Percentiles rank a stretch among this genome's conserved stretches.
Evolutionary conservation across 2,888 invertebrate species (phyloP).

Genomic region (Coenonympha arcania): DNA sequence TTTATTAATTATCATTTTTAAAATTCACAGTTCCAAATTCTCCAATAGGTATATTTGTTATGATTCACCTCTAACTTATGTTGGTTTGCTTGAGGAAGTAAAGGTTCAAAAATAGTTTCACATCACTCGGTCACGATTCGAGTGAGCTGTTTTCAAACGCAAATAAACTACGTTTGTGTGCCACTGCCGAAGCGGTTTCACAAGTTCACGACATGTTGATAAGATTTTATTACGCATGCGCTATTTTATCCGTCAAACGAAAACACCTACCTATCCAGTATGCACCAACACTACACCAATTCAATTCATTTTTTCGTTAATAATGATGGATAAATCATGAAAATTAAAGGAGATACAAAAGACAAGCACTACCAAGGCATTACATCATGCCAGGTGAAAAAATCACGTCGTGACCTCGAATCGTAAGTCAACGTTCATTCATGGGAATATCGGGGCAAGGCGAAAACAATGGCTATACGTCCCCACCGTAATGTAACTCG

Average conservation of each 20-base stretch:
- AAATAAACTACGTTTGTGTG: conserved; percentile 51
- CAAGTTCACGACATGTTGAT: conserved; percentile 19
- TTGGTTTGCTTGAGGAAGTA: conserved; percentile 41
- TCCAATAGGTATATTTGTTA: conserved; percentile 15
- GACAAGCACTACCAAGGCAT: conserved; percentile 42
- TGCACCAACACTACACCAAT: conserved; percentile 2
- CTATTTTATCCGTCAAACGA: conserved; percentile 8
- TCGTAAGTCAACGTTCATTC: conserved; percentile 45
- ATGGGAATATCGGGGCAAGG: conserved; percentile 55
- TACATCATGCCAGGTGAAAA: conserved; percentile 65
- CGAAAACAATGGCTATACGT: conserved; percentile 49
- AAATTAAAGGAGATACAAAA: conserved; percentile 35
- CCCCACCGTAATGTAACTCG: neutral
- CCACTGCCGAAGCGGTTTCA: conserved; percentile 11
- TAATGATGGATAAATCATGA: neutral
- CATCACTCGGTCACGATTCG: conserved; percentile 33
- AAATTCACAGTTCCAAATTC: neutral
- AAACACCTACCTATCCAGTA: conserved; percentile 7
- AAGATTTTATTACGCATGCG: conserved; percentile 22
- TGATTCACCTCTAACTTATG: conserved; percentile 46
- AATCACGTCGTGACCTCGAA: conserved; percentile 59
- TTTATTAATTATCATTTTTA: conserved; percentile 11
- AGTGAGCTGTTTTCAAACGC: conserved; percentile 41
- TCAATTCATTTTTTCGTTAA: neutral
- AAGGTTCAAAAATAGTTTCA: conserved; percentile 59